These are phyloP conservation scores for Uropetala carovei DNA, from an alignment of 2,888 invertebrate species.

Conservation along the genomic window DNA sequence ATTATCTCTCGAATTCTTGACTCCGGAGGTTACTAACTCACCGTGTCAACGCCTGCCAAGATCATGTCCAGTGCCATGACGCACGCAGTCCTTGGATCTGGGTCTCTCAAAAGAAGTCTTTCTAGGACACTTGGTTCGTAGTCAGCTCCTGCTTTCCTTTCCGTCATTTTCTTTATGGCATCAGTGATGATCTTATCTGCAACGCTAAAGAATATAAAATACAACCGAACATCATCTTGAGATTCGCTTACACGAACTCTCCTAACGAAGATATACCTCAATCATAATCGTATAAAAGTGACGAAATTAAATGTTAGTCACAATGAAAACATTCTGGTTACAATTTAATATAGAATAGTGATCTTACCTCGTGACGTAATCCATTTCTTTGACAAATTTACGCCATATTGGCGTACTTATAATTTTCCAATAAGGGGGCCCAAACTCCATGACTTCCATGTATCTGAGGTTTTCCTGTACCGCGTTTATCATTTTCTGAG, in stretches of 20 bases:
- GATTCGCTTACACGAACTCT: too few relatives aligned
- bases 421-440: constrained; percentile 72
- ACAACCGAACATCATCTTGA: neutral
- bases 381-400: constrained; percentile 73
- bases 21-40: constrained; percentile 74
- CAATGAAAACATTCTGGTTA: too few relatives aligned
- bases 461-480: constrained; percentile 71
- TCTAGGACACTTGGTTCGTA: constrained; percentile 80
- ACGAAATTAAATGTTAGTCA: too few relatives aligned
- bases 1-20: too few relatives aligned
- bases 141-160: neutral
- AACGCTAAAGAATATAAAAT: neutral
- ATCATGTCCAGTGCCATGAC: constrained; percentile 85
- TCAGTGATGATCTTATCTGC: neutral
- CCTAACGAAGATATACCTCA: too few relatives aligned
- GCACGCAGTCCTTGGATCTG: constrained; percentile 77
- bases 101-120: constrained; percentile 76
- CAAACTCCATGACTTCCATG: constrained; percentile 72
- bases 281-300: too few relatives aligned
- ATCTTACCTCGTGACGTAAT: constrained; percentile 74
- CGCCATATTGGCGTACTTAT: constrained; percentile 72
- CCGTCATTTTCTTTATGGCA: neutral
- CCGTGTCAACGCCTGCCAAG: constrained; percentile 84
- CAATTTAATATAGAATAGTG: too few relatives aligned
- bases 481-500: constrained; percentile 74